Base-by-base conservation (phyloP, 2,113 vertebrate species). In the Seriola rivoliana region DNA sequence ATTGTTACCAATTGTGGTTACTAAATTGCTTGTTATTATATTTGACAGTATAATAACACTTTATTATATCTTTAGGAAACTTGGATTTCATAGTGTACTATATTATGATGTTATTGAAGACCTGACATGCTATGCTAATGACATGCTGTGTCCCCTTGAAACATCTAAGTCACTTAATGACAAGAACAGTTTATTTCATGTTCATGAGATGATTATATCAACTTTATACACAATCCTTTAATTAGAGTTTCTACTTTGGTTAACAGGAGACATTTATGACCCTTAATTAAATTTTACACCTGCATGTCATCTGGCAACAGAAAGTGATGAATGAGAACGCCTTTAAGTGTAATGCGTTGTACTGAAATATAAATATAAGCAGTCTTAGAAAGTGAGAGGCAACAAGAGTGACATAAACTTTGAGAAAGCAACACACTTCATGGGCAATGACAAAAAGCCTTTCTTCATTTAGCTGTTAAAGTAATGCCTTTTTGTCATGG, bases 261-360 rank as follows among this genome's bases (percentile, higher is more conserved):
- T 46, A 23, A 14, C 58, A 23, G 19, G 19, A 32, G 19, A 50
- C 38, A 34, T 52, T 68, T 40, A 74, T 57, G 10, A 64, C 25
- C 46, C 25, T 59, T n/a, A 63, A 50, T 68, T 72, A 64, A 55
- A 82, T 71, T 19, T 66, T 32, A 58, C 12, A 70, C 29, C 34
- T 54, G 42, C 13, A 17, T 32, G 54, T 78, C 34, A 68, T 58
- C 71, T 59, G 59, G 17, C 55, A 52, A 14, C 54, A 67, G 9
- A 78, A 21, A 21, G 14, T 14, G 32, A 44, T 58, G n/a, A 13
- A 32, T 75, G 8, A 54, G 19, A 44, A 44, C 7, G 12, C 21
- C 34, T 54, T 46, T 19, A 34, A 17, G 5, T 69, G 34, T 52
- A 23, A 59, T 55, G 19, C 46, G 29, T 29, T 29, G 6, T 25